Evolutionary conservation across 2,113 vertebrate species (phyloP).

Genomic region (Platysteira castanea): DNA sequence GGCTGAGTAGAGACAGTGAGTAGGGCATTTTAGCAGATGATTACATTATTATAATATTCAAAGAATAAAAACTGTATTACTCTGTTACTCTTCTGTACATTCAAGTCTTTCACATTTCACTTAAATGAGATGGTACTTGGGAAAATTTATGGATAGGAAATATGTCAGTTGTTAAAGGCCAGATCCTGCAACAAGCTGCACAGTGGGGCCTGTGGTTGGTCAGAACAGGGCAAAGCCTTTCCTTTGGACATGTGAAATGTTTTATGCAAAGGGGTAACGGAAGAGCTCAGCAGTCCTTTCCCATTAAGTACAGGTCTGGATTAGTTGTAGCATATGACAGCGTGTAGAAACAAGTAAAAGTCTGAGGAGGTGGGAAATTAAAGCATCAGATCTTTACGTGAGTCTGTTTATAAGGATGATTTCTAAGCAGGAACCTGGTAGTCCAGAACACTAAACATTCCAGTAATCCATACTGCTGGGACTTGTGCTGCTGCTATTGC

Average conservation of each 20-base stretch:
- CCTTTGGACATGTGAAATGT: background rate
- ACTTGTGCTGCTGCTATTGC: background rate
- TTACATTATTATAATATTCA: background rate
- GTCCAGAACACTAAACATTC: background rate
- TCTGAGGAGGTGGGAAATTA: background rate
- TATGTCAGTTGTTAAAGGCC: background rate
- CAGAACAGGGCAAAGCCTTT: background rate
- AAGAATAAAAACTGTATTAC: background rate
- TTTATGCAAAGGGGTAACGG: background rate
- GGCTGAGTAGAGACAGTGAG: background rate
- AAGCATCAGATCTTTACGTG: background rate
- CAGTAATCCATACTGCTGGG: background rate
- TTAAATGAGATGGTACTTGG: background rate
- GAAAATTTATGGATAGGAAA: background rate
- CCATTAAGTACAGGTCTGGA: background rate
- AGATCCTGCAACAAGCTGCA: background rate
- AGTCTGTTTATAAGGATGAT: conserved; percentile 13
- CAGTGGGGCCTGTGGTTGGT: background rate
- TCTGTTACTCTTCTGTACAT: background rate
- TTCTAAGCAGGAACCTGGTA: background rate
- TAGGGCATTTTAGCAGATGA: background rate
- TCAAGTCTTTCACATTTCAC: background rate
- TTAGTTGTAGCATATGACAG: background rate
- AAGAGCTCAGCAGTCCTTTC: background rate
- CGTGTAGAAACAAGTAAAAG: background rate